Evolutionary conservation across 2,888 invertebrate genomes (phyloP), one percentile per base, ranked within the genome.

Genomic region (Synanthedon tipuliformis): DNA sequence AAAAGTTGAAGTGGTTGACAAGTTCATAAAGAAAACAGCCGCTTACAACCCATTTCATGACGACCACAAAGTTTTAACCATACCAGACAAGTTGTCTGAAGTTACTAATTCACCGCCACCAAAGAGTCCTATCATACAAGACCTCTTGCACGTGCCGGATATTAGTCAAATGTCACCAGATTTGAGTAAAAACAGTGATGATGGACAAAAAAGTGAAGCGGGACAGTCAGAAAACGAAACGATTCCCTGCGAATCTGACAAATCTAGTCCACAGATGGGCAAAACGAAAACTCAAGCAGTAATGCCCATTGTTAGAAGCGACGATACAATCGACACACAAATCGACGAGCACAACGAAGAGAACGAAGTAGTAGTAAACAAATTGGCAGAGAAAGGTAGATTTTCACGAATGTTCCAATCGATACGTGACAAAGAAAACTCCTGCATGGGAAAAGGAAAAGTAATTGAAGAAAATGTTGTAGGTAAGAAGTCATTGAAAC

Each of bases 141-240:
- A 86, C 59, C 63, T 87, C 40, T 61, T 88, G 10, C 75, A 81
- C 27, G 66, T 88, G 48, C 87, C 88, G 8, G 84, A 87, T 58
- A 63, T 83, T 53, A 65, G 75, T 1, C 81, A 84, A 48, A 73
- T 82, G 59, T 86, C 85, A 65, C 85, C 84, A 0, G 73, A 70
- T 41, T 58, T 80, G 13, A 87, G 86, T 67, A 81, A 79, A 61
- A 78, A 78, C 50, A 87, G 86, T 58, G 87, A 86, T 45, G 83
- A 84, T 54, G 83, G 79, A 7, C 83, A 81, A 55, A 87, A 80
- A 57, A 87, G 86, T 61, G 83, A 85, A 34, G 74, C 69, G 1
- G 83, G 76, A 1, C 85, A 86, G 54, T 88, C 88, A 3, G 88
- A 88, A 57, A 87, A 87, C 57, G 88, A 88, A 56, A 88, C 88